phyloP scores from a whole-genome alignment of 2,888 invertebrate species.

The Amphipyra berbera region DNA sequence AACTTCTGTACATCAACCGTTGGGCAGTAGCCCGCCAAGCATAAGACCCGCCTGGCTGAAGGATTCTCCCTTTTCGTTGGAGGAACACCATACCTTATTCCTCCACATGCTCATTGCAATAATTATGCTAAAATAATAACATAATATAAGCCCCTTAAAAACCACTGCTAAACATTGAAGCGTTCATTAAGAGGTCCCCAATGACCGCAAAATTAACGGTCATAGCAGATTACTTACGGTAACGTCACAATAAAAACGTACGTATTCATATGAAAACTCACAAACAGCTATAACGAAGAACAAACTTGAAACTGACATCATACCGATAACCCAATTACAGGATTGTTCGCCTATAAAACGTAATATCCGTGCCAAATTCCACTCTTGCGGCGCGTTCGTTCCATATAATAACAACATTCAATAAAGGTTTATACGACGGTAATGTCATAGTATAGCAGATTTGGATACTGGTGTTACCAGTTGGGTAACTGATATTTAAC shows the following conservation, averaged over 20 bases:
- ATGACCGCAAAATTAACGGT: not conserved
- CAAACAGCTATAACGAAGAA: not conserved
- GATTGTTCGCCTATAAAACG: conserved; percentile 12
- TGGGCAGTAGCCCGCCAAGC: no score
- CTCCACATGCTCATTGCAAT: no score
- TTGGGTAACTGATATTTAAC: not conserved
- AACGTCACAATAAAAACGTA: not conserved
- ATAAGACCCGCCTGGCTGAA: no score
- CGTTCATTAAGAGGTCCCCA: no score
- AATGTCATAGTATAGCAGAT: conserved; percentile 13
- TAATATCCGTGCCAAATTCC: conserved; percentile 10
- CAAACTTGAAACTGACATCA: conserved; percentile 2
- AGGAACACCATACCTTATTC: no score
- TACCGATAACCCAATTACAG: conserved; percentile 10
- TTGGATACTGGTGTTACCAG: conserved; percentile 5
- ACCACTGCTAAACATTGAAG: no score
- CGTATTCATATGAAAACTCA: not conserved
- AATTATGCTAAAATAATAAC: no score
- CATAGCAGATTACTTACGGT: not conserved
- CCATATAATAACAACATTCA: conserved; percentile 12
- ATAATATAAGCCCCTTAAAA: no score
- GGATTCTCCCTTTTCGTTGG: no score
- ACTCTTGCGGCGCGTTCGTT: conserved; percentile 5
- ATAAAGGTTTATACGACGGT: conserved; percentile 19
- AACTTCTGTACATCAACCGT: no score